Percentiles rank a stretch among this genome's conserved stretches.
These are phyloP conservation scores for Corydoras maculifer DNA, from an alignment of 2,113 vertebrate species.

Conservation along the genomic window DNA sequence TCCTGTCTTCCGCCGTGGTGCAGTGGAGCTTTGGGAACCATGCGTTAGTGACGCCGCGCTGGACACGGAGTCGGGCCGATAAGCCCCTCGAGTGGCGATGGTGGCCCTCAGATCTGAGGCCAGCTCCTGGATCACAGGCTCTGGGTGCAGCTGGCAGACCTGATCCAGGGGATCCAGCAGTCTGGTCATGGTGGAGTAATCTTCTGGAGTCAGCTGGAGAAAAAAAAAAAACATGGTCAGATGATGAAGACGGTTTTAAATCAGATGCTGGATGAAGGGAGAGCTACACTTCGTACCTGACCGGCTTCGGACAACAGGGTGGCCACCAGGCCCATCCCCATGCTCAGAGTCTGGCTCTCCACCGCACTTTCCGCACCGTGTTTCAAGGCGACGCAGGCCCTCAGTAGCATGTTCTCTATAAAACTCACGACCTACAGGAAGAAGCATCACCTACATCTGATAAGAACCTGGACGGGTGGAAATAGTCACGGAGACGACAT, in stretches of 20 bases:
- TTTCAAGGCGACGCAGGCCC: conserved; percentile 66
- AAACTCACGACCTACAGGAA: conserved; percentile 76
- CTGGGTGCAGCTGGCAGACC: conserved; percentile 70
- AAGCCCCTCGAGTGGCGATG: conserved; percentile 82
- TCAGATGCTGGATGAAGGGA: background rate
- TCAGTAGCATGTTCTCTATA: conserved; percentile 71
- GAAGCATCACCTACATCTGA: too few relatives aligned
- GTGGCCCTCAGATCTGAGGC: conserved; percentile 74
- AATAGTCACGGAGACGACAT: too few relatives aligned
- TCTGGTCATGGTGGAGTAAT: conserved; percentile 67
- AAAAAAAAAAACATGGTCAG: background rate
- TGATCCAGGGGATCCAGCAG: conserved; percentile 72
- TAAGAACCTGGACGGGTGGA: too few relatives aligned
- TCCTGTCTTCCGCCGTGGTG: too few relatives aligned
- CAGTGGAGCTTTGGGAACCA: too few relatives aligned
- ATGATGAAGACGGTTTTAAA: too few relatives aligned
- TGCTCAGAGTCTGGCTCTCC: conserved; percentile 80
- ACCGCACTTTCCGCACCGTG: conserved; percentile 48
- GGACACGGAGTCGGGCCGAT: conserved; percentile 47
- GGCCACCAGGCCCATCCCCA: conserved; percentile 87
- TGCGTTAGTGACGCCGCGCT: conserved; percentile 21
- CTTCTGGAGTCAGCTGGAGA: conserved; percentile 66
- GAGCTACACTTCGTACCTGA: conserved; percentile 63
- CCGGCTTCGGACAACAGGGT: conserved; percentile 74
- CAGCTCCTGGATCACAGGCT: conserved; percentile 76